Evolutionary conservation across 2,888 invertebrate species (phyloP).

Genomic region (Apomyelois bistriatella): DNA sequence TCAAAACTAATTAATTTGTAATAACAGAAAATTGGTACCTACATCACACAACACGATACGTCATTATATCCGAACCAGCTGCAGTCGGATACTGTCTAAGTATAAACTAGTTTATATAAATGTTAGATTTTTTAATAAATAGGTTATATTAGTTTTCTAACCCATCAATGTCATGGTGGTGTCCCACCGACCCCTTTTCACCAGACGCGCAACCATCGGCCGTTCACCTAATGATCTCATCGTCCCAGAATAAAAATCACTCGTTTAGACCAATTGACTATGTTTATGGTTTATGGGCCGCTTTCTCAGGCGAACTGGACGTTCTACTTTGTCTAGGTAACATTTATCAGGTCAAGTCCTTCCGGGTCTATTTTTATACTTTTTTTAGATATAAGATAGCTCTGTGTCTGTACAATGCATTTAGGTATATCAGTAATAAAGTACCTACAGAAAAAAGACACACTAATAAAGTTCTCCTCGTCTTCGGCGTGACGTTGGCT

Average conservation of each 20-base stretch:
- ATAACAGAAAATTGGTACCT: no score
- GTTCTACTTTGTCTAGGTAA: constrained; percentile 52
- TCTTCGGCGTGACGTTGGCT: no score
- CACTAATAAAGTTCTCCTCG: no score
- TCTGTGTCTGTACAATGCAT: no score
- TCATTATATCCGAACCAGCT: no score
- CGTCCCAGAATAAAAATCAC: constrained; percentile 70
- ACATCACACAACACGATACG: no score
- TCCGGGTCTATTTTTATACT: constrained; percentile 24
- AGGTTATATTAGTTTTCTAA: constrained; percentile 21
- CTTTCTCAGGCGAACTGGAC: constrained; percentile 62
- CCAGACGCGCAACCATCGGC: constrained; percentile 46
- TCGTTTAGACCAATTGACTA: constrained; percentile 71
- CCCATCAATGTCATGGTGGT: constrained; percentile 64
- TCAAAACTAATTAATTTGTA: no score
- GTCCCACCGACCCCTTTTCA: constrained; percentile 63
- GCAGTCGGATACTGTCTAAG: no score
- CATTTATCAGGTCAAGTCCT: constrained; percentile 34
- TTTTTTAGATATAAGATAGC: neutral
- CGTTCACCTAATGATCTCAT: constrained; percentile 76
- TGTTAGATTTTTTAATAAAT: neutral
- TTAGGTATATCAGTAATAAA: no score
- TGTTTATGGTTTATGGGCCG: constrained; percentile 68
- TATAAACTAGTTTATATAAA: no score
- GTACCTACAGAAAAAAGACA: no score